Evolutionary conservation across 2,888 invertebrate species (phyloP), one percentile per base, ranked within the genome.

Genomic region (Smittia sp.): DNA sequence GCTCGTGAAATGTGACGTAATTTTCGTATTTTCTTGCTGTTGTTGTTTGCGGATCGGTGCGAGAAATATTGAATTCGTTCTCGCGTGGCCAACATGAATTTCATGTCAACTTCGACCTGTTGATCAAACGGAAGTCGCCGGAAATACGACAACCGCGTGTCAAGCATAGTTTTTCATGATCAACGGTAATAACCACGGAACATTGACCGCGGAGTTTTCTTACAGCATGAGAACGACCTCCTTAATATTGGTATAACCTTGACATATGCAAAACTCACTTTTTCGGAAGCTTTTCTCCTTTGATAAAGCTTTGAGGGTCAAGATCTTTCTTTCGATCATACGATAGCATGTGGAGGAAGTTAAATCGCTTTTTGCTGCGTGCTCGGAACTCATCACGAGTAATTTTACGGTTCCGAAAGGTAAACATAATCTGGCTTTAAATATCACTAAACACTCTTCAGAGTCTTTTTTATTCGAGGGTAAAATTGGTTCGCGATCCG

Each of bases 321-420:
- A 66, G 13, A 32, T 66, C 38, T 11, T 66, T 20, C 13, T 66
- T 38, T 15, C 20, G 18, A 20, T 66, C 32, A 2, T 66, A 32
- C 3, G 3, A 6, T 15, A 62, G 7, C 11, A 66, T 1, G 20
- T 32, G n/a, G 18, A 66, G 38, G 38, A 66, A 66, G 38, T 66
- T 15, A 20, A 66, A 66, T 1, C 20, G 27, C 38, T 66, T 67
- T 7, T 67, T 46, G 15, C 46, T 67, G 22, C 24, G n/a, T 4
- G 46, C 67, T 1, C 67, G 67, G 24, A 67, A 46, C 13, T 67
- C 46, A 58, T 58, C 22, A 4, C 58, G 22, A n/a, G 58, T 9
- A 4, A 58, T 20, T 18, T 58, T 32, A 32, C 32, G 32, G 9
- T 32, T 32, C 4, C 32, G 32, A 32, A 32, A 32, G 32, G 32